Base-by-base conservation (phyloP, 2,797 vertebrate genomes). In the Poecilia picta region DNA sequence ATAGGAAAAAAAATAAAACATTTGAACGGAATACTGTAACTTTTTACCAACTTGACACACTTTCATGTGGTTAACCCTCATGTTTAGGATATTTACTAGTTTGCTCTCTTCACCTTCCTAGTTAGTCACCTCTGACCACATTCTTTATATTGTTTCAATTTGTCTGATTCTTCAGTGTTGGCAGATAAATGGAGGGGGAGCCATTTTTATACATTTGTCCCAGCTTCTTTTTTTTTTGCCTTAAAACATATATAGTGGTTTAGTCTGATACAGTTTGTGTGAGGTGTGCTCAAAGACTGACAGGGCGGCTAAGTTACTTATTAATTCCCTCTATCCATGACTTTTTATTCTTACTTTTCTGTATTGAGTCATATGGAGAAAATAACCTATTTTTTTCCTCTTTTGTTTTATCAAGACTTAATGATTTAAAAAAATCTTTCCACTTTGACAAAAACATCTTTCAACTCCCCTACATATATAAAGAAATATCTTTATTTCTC, bases 221-320 rank as follows among this genome's bases (percentile, higher is more conserved):
- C 66, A 75, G 76, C 3, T 55, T 55, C n/a, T n/a, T 53, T 25
- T 89, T 93, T 90, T 73, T 51, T 31, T 20, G 45, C 16, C 10
- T 66, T 23, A 18, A 39, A 66, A 12, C 0, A 1, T 33, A 16
- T 31, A 16, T 31, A 16, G 28, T 31, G 82, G 64, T 81, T 82
- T 81, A 82, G 78, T 78, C 80, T 84, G 43, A 62, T 87, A 86
- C n/a, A n/a, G n/a, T 92, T 89, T 92, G 85, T 81, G 73, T 81
- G 90, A 93, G 90, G 92, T 92, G 91, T 93, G 90, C 84, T 94
- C 93, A 95, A 94, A 94, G 89, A 88, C 90, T 93, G 82, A 86
- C 79, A 93, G 88, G 90, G 92, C 94, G 94, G 95, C 87, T 90
- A 91, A 89, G 92, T 89, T 91, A 94, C 87, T 83, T 86, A 88